Base-by-base conservation (phyloP, 1,140 invertebrate genomes). In the Papilio dardanus region DNA sequence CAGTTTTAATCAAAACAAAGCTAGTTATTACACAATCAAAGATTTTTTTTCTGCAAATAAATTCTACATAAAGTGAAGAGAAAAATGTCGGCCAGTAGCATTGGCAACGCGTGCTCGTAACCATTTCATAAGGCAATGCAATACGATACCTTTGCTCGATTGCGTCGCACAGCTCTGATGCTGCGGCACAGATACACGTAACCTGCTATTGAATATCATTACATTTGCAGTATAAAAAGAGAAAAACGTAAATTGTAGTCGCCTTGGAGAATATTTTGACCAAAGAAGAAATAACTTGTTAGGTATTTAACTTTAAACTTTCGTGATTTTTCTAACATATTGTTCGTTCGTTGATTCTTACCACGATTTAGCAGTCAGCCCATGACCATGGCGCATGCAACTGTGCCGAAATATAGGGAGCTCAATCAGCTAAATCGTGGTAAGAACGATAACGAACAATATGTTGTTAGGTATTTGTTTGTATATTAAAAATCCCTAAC, bases 121-220 rank as follows among this genome's bases (percentile, higher is more conserved):
- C 66, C 31, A 37, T 68, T 68, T 68, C 66, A 68, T 40, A 68
- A 68, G 33, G n/a, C 67, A 14, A n/a, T 21, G 67, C 67, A 69
- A 69, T 35, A 35, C 33, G 67, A 69, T 69, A 69, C 33, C 31
- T 40, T 40, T 40, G 67, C 67, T 37, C 35, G 31, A 40, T 69
- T 69, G 33, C 67, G 33, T 37, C 33, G 67, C 31, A 14, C 16
- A 69, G 21, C 35, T 69, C 67, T 40, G 67, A 40, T 40, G 67
- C 31, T 69, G 35, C 42, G 67, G 21, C 67, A 69, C 35, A 69
- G 33, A 69, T 42, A 35, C 33, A 69, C 67, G 67, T 69, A 69
- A 69, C 35, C 19, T 33, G 67, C 16, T 46, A 69, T 69, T 69
- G 19, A 40, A 69, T 69, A 69, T 69, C 19, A 35, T 37, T 69